phyloP scores from a whole-genome alignment of 2,888 invertebrate species.

The Drosophila nr. perissopoda region DNA sequence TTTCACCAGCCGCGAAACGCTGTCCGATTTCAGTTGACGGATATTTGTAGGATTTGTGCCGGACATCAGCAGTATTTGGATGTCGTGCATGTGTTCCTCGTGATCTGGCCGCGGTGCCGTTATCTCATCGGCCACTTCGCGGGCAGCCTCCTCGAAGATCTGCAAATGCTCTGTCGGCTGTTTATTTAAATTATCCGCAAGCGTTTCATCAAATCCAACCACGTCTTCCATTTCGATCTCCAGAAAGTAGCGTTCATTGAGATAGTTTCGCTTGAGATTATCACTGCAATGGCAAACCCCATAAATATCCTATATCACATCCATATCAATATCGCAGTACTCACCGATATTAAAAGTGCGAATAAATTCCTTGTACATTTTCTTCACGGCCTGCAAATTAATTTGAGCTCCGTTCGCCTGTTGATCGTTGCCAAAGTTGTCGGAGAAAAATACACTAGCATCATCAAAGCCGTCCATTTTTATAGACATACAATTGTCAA shows the following conservation, averaged over 20 bases:
- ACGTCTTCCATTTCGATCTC: slow-evolving; percentile 98
- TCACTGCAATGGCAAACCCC: slow-evolving; percentile 88
- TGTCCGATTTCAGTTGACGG: slow-evolving; percentile 95
- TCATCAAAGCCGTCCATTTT: slow-evolving; percentile 97
- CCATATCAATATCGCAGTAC: neutral
- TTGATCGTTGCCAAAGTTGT: slow-evolving; percentile 93
- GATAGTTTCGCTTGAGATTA: slow-evolving; percentile 96
- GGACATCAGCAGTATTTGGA: slow-evolving; percentile 95
- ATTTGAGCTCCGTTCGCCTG: slow-evolving; percentile 87
- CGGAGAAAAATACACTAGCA: slow-evolving; percentile 95
- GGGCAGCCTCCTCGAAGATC: slow-evolving; percentile 98
- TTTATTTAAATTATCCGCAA: slow-evolving; percentile 96
- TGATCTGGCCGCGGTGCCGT: slow-evolving; percentile 96
- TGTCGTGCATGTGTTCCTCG: slow-evolving; percentile 95
- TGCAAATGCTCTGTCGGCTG: slow-evolving; percentile 96
- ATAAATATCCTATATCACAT: neutral
- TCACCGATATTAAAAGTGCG: slow-evolving; percentile 98
- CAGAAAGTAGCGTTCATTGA: slow-evolving; percentile 93
- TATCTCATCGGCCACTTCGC: slow-evolving; percentile 98
- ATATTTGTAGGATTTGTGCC: slow-evolving; percentile 93
- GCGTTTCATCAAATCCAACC: slow-evolving; percentile 95
- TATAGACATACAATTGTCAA: neutral
- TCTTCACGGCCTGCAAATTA: slow-evolving; percentile 91
- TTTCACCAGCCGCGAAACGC: slow-evolving; percentile 96
- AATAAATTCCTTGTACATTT: slow-evolving; percentile 97